A percentile compares a stretch with the other conserved stretches of the same genome.
These are phyloP conservation scores for Drosophila hamatofila DNA, from an alignment of 2,888 invertebrate genomes.

Conservation along the genomic window DNA sequence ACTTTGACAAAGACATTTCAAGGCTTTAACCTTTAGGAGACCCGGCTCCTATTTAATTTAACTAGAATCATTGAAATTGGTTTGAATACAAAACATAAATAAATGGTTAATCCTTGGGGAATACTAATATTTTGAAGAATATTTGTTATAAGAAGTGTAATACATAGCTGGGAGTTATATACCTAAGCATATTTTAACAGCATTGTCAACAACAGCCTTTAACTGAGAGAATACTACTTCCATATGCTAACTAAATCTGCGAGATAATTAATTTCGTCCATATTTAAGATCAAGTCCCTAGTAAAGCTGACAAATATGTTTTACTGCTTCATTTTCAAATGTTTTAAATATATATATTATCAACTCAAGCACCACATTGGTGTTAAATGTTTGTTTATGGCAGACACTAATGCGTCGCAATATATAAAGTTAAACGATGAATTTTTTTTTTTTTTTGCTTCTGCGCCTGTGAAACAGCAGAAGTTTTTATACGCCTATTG, in stretches of 20 bases:
- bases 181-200: too few relatives aligned
- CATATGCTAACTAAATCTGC: not conserved
- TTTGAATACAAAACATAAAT: not conserved
- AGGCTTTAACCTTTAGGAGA: conserved; percentile 33
- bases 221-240: not conserved
- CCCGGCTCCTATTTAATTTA: not conserved
- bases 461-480: conserved; percentile 37
- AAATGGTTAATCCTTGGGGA: not conserved
- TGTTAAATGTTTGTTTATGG: conserved; percentile 64
- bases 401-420: conserved; percentile 38
- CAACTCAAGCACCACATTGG: conserved; percentile 22
- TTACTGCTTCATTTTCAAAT: not conserved
- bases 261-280: not conserved
- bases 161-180: not conserved
- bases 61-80: not conserved
- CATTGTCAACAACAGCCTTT: not conserved
- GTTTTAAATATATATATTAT: too few relatives aligned
- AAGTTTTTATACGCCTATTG: conserved; percentile 43
- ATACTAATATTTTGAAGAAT: not conserved
- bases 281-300: not conserved
- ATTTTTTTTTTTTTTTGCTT: conserved; percentile 8
- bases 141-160: not conserved
- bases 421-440: conserved; percentile 46
- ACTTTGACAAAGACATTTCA: conserved; percentile 41
- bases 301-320: not conserved